Conservation (phyloP, 2,113 vertebrate genomes). For the Python bivittatus region DNA sequence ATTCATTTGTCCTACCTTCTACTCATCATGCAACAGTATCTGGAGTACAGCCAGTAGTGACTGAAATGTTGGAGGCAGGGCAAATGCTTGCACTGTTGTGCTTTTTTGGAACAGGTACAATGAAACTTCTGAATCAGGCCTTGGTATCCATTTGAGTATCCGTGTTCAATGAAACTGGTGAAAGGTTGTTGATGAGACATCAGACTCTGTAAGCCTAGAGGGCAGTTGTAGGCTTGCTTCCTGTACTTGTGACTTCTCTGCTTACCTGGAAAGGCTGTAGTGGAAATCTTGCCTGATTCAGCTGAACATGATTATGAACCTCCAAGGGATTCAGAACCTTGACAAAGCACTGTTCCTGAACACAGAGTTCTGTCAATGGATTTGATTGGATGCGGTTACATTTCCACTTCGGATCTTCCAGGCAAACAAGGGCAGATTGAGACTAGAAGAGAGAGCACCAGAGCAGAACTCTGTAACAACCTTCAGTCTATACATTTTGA, state of each 20-base stretch:
- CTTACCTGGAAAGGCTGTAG: not conserved
- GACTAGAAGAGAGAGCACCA: not conserved
- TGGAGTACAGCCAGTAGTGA: not conserved
- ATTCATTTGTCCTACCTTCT: not conserved
- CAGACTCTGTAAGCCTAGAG: not conserved
- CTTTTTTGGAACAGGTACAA: not conserved
- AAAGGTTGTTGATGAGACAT: not conserved
- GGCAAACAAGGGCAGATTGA: not conserved
- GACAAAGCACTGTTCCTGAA: not conserved
- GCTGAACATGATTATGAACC: not conserved
- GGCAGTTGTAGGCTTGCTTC: not conserved
- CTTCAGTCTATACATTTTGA: not conserved
- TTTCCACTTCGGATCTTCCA: not conserved
- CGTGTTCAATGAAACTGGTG: slow-evolving; percentile 3
- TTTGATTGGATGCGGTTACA: not conserved
- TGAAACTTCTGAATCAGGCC: slow-evolving; percentile 11
- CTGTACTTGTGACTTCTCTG: not conserved
- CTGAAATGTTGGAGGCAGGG: not conserved
- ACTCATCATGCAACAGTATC: not conserved
- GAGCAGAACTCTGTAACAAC: not conserved
- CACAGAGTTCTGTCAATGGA: not conserved
- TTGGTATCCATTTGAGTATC: slow-evolving; percentile 51
- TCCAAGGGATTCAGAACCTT: not conserved
- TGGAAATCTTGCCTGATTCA: not conserved
- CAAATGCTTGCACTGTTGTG: not conserved